A percentile compares a stretch with the other conserved stretches of the same genome.
Evolutionary conservation across 2,113 vertebrate genomes (phyloP).

Genomic region (Anser cygnoides): DNA sequence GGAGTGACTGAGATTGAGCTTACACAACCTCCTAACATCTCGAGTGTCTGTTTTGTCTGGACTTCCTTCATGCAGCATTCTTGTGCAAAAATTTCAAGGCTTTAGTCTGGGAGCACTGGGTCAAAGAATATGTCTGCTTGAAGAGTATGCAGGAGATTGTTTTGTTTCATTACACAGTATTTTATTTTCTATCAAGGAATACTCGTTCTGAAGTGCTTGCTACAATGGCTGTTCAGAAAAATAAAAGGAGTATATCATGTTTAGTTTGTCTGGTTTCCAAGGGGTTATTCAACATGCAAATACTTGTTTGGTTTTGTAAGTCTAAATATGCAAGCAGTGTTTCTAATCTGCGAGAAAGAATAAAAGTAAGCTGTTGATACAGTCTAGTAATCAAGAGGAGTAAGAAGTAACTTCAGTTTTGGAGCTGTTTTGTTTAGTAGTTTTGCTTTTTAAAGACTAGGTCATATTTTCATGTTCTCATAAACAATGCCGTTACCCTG

Average conservation of each 20-base stretch:
- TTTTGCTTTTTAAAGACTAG: not conserved
- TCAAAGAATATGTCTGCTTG: slow-evolving; percentile 89
- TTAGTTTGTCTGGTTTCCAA: slow-evolving; percentile 20
- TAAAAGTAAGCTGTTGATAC: not conserved
- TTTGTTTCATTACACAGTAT: slow-evolving; percentile 83
- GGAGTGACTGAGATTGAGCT: slow-evolving; percentile 72
- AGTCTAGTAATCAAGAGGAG: not conserved
- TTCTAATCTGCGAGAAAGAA: not conserved
- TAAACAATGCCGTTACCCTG: not conserved
- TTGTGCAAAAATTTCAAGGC: slow-evolving; percentile 81
- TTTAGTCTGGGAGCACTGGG: slow-evolving; percentile 83
- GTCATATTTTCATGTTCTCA: not conserved
- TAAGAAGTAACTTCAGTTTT: not conserved
- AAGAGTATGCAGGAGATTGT: slow-evolving; percentile 78
- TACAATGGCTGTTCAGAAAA: slow-evolving; percentile 63
- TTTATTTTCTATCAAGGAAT: slow-evolving; percentile 85
- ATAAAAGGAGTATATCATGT: slow-evolving; percentile 47
- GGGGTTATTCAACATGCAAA: slow-evolving; percentile 31
- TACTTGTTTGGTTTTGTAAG: slow-evolving; percentile 6
- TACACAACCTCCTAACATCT: slow-evolving; percentile 79
- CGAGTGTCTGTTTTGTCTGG: slow-evolving; percentile 94
- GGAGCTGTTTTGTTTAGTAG: not conserved
- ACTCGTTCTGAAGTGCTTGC: slow-evolving; percentile 77
- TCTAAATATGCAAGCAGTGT: not conserved
- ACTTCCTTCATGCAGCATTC: slow-evolving; percentile 76